Percentiles rank a stretch among this genome's conserved stretches.
Evolutionary conservation across 2,888 invertebrate genomes (phyloP).

Genomic region (Calameuta filiformis): DNA sequence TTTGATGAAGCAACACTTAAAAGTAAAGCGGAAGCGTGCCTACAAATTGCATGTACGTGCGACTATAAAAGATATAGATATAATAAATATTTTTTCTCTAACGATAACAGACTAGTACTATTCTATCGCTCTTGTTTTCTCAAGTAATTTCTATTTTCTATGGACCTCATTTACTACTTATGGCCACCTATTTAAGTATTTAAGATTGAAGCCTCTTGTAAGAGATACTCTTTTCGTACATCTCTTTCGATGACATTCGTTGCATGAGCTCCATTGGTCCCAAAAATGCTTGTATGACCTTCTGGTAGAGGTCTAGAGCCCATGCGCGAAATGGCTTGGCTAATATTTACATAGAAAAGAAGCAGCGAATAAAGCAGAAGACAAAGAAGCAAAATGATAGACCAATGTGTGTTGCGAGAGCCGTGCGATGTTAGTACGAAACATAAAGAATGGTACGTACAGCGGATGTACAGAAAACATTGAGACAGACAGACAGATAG

Average conservation of each 20-base stretch:
- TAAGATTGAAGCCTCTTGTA: neutral
- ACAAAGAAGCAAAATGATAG: neutral
- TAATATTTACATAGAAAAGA: neutral
- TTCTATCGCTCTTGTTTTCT: neutral
- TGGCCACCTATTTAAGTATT: neutral
- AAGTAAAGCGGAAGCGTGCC: neutral
- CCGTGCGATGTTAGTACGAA: constrained; percentile 1
- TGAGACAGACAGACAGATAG: constrained; percentile 3
- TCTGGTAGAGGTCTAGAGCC: neutral
- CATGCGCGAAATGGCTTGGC: neutral
- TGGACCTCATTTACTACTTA: neutral
- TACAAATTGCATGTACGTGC: neutral
- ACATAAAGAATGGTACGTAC: constrained; percentile 4
- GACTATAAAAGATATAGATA: neutral
- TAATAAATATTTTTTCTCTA: neutral
- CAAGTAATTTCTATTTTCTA: neutral
- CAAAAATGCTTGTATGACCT: constrained; percentile 1
- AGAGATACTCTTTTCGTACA: neutral
- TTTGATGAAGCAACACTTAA: neutral
- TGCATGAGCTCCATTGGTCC: neutral
- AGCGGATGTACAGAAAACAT: neutral
- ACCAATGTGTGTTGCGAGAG: neutral
- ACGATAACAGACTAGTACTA: neutral
- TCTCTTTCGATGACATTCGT: neutral
- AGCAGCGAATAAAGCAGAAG: neutral